Conservation (phyloP, 2,797 vertebrate species). For the Diglossa cyanea region DNA sequence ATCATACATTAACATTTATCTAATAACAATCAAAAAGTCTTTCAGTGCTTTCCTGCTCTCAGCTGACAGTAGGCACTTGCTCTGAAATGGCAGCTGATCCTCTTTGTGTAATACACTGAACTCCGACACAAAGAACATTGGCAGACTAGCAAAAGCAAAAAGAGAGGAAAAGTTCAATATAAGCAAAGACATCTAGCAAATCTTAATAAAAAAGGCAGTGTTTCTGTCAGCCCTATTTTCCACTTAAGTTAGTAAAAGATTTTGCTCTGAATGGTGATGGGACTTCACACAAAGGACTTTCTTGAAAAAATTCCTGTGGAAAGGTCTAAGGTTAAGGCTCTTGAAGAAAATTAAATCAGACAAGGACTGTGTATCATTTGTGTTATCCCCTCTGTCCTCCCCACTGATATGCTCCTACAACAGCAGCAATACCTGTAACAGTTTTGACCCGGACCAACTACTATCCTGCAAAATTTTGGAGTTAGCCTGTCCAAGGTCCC, state of each 20-base stretch:
- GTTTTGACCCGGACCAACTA: not conserved
- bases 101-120: accelerated
- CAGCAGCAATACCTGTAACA: not conserved
- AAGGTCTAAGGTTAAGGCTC: not conserved
- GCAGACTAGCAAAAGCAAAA: not conserved
- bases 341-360: not conserved
- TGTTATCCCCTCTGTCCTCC: not conserved
- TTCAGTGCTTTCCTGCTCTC: not conserved
- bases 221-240: not conserved
- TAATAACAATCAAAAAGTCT: not conserved
- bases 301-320: not conserved
- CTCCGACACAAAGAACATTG: not conserved
- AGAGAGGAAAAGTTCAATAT: not conserved
- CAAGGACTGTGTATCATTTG: not conserved
- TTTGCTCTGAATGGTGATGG: not conserved
- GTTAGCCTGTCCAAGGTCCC: no score
- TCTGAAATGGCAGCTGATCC: not conserved
- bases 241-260: not conserved
- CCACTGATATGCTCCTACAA: not conserved
- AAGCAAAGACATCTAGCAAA: not conserved
- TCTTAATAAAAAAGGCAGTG: not conserved
- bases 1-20: not conserved
- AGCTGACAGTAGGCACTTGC: accelerated
- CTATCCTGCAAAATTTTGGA: not conserved
- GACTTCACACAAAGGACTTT: not conserved